Conservation (phyloP, 2,113 vertebrate genomes). For the Pluvialis apricaria region DNA sequence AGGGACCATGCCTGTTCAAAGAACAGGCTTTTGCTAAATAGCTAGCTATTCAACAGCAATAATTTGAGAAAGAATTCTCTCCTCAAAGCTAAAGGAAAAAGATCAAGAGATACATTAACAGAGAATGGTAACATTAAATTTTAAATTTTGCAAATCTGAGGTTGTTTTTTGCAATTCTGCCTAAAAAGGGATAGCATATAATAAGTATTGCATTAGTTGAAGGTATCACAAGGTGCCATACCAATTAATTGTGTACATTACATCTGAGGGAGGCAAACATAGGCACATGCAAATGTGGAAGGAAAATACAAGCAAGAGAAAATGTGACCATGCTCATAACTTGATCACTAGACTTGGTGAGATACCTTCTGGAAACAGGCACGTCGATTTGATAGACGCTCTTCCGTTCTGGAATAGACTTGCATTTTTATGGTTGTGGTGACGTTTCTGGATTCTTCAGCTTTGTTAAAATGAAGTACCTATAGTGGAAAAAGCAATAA, state of each 20-base stretch:
- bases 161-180: neutral
- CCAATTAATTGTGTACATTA: neutral
- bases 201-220: neutral
- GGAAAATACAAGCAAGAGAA: neutral
- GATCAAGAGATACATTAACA: neutral
- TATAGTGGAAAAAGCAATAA: neutral
- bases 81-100: neutral
- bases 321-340: neutral
- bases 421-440: conserved; percentile 44
- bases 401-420: conserved; percentile 15
- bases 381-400: neutral
- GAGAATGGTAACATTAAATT: neutral
- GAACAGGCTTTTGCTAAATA: neutral
- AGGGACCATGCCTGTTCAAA: neutral
- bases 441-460: neutral
- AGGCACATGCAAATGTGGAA: neutral
- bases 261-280: neutral
- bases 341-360: neutral
- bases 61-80: neutral
- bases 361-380: conserved; percentile 52
- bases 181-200: neutral
- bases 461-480: conserved; percentile 51
- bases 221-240: neutral
- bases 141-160: neutral
- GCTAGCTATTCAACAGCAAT: neutral